Evolutionary conservation across 2,797 vertebrate genomes (phyloP).

Genomic region (Micropoecilia bifurca): DNA sequence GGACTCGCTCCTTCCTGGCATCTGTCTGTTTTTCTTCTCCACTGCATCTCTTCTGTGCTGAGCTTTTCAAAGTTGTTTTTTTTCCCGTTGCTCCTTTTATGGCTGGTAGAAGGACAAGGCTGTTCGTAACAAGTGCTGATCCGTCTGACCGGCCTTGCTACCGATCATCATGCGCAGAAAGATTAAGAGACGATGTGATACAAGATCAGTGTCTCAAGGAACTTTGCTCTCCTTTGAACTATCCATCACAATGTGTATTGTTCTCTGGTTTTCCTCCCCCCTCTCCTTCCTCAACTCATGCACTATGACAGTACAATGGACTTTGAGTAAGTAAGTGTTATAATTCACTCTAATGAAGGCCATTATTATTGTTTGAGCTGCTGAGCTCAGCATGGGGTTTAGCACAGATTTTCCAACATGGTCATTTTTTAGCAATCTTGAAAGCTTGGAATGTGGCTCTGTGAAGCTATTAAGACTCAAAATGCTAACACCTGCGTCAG

Average conservation of each 20-base stretch:
- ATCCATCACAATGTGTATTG: neutral
- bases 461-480: neutral
- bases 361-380: constrained; percentile 11
- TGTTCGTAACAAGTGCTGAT: constrained; percentile 31
- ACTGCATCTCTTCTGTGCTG: constrained; percentile 41
- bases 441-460: neutral
- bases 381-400: neutral
- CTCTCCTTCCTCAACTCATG: neutral
- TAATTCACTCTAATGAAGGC: constrained; percentile 6
- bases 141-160: constrained; percentile 11
- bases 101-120: constrained; percentile 29
- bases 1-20: constrained; percentile 76
- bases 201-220: constrained; percentile 1
- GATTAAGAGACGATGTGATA: constrained; percentile 15
- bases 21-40: constrained; percentile 65
- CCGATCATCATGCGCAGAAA: neutral
- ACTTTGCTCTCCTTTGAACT: constrained; percentile 5
- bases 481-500: neutral
- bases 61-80: constrained; percentile 49
- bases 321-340: neutral
- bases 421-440: neutral
- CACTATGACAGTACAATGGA: neutral
- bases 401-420: neutral
- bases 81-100: constrained; percentile 36
- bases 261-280: constrained; percentile 5